Percentiles rank a stretch among this genome's conserved stretches.
These are phyloP conservation scores for Hydrophis major DNA, from an alignment of 2,797 vertebrate species.

Conservation along the genomic window DNA sequence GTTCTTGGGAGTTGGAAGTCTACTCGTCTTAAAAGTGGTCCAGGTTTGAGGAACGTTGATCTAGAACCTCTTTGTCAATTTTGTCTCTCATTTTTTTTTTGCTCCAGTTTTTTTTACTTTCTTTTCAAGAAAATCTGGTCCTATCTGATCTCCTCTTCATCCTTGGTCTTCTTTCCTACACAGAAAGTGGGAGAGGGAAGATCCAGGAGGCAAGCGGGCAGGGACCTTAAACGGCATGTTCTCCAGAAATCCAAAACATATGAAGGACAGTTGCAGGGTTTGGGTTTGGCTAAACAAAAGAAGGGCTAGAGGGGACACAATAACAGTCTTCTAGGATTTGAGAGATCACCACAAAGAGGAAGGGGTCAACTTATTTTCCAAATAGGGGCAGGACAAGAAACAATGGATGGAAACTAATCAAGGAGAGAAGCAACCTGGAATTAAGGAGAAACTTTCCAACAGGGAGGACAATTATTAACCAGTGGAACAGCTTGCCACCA, in stretches of 20 bases:
- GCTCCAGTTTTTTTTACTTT: not conserved
- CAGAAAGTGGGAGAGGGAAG: not conserved
- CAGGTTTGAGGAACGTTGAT: not conserved
- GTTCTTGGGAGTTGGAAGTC: not conserved
- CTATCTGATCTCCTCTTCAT: not conserved
- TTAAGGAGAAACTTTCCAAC: too few relatives aligned
- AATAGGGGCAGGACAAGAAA: too few relatives aligned
- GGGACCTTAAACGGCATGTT: not conserved
- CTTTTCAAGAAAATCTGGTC: not conserved
- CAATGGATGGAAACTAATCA: too few relatives aligned
- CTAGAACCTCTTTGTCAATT: not conserved
- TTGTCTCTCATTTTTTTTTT: not conserved
- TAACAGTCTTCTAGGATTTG: too few relatives aligned
- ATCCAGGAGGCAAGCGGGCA: not conserved
- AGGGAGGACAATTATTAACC: too few relatives aligned
- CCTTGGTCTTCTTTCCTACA: not conserved
- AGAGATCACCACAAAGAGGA: too few relatives aligned
- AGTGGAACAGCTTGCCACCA: too few relatives aligned
- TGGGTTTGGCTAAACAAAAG: too few relatives aligned
- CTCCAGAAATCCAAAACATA: not conserved
- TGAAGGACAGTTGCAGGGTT: too few relatives aligned
- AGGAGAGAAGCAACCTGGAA: too few relatives aligned
- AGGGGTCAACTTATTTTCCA: too few relatives aligned
- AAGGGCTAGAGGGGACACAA: too few relatives aligned
- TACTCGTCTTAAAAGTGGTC: not conserved